Percentiles rank a stretch among this genome's conserved stretches.
phyloP scores from a whole-genome alignment of 2,888 invertebrate genomes.

The Orchesella flavescens region DNA sequence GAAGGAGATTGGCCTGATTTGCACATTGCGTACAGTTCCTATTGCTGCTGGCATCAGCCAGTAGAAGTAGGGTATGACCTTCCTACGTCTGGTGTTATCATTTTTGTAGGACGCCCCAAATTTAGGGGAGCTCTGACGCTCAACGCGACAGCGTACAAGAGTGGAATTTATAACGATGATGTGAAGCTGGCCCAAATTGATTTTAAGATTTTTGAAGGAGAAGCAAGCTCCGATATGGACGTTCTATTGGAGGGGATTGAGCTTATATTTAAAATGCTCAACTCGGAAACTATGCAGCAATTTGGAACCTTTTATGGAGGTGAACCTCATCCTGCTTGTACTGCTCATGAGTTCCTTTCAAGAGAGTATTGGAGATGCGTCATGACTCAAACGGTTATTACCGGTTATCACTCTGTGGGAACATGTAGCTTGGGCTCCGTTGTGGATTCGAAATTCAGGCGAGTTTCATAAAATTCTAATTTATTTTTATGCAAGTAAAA shows the following conservation, averaged over 20 bases:
- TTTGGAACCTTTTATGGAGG: background rate
- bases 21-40: conserved; percentile 14
- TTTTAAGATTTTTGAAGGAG: conserved; percentile 9
- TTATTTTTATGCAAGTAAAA: too few species aligned
- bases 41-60: too few species aligned
- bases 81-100: background rate
- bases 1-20: conserved; percentile 30
- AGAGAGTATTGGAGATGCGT: background rate
- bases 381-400: background rate
- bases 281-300: background rate
- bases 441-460: background rate
- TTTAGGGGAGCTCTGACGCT: background rate
- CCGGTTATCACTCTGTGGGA: background rate
- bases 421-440: background rate
- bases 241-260: conserved; percentile 9
- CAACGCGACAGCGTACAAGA: conserved; percentile 19
- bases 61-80: conserved; percentile 1
- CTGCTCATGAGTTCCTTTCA: background rate
- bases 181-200: conserved; percentile 16
- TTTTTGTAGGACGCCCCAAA: background rate
- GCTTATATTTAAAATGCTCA: background rate
- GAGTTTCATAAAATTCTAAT: too few species aligned
- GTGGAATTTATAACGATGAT: background rate
- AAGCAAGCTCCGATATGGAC: background rate
- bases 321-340: background rate